Evolutionary conservation across 2,888 invertebrate genomes (phyloP).

Genomic region (Caenorhabditis imperialis): DNA sequence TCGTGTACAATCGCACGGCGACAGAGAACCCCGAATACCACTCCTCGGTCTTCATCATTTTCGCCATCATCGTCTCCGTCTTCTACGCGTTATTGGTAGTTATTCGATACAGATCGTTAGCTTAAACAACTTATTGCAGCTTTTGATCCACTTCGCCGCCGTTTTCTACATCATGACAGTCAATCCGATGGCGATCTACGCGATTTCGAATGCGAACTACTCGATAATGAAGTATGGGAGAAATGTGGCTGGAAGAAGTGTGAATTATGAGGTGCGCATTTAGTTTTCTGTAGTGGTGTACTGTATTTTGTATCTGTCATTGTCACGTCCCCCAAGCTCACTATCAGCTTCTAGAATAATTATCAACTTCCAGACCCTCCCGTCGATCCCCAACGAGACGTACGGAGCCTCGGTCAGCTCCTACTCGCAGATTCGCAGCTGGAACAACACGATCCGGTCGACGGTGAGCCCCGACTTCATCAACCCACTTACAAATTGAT

Average conservation of each 20-base stretch:
- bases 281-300: too few species aligned
- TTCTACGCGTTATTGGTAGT: slow-evolving; percentile 47
- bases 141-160: slow-evolving; percentile 40
- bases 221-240: slow-evolving; percentile 18
- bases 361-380: slow-evolving; percentile 18
- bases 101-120: too few species aligned
- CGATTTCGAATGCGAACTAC: slow-evolving; percentile 31
- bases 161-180: slow-evolving; percentile 44
- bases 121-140: too few species aligned
- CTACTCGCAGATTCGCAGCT: slow-evolving; percentile 24
- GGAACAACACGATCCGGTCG: slow-evolving; percentile 34
- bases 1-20: slow-evolving; percentile 22
- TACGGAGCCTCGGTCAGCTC: slow-evolving; percentile 21
- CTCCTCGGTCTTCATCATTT: slow-evolving; percentile 48
- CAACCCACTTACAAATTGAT: not conserved
- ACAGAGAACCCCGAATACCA: slow-evolving; percentile 17
- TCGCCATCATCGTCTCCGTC: slow-evolving; percentile 35
- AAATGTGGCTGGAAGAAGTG: slow-evolving; percentile 10
- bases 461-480: not conserved
- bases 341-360: too few species aligned
- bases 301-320: too few species aligned
- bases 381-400: slow-evolving; percentile 17
- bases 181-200: slow-evolving; percentile 18
- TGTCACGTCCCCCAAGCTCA: too few species aligned
- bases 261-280: slow-evolving; percentile 25